Base-by-base conservation (phyloP, 2,113 vertebrate genomes). In the Turnix velox region DNA sequence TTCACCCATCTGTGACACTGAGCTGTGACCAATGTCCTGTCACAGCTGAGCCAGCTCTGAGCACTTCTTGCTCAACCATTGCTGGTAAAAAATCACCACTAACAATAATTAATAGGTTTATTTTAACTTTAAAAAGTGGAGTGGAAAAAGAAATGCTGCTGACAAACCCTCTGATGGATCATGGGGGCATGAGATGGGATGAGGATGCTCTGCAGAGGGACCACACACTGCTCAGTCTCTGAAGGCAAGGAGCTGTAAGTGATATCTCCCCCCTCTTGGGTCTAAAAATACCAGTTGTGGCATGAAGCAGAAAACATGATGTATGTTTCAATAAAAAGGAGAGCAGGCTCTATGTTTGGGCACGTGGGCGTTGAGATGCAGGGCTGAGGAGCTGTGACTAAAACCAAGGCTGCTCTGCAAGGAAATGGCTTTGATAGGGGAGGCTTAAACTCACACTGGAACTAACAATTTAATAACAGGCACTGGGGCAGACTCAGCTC, bases 391-490 rank as follows among this genome's bases (percentile, higher is more conserved):
- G 79, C 79, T 85, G 90, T 78, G 79, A 92, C 88, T 75, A 74
- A 90, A 89, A 71, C 75, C 43, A 58, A 94, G 85, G 85, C 59
- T 20, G 23, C 89, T 78, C 49, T n/a, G 52, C 62, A 76, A 81
- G 69, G 79, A 81, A 80, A 75, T n/a, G 45, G 79, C 40, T 72
- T 80, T 69, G 91, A 88, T 28, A 65, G 91, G 57, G 66, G 45
- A 86, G 30, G 11, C 88, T 90, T 52, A 77, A 91, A 74, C 72
- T 52, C 87, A 43, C 15, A n/a, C 79, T 86, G 92, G 65, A 92
- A 85, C 79, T 91, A 95, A 94, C 91, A 92, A 90, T 92, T 88
- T 77, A 92, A 90, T 92, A 90, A 90, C 67, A 31, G 80, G 88
- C 52, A 45, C 76, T 69, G 86, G 48, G 54, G 79, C 54, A 83